phyloP scores from a whole-genome alignment of 1,140 invertebrate species.

The Dreissena rostriformis region DNA sequence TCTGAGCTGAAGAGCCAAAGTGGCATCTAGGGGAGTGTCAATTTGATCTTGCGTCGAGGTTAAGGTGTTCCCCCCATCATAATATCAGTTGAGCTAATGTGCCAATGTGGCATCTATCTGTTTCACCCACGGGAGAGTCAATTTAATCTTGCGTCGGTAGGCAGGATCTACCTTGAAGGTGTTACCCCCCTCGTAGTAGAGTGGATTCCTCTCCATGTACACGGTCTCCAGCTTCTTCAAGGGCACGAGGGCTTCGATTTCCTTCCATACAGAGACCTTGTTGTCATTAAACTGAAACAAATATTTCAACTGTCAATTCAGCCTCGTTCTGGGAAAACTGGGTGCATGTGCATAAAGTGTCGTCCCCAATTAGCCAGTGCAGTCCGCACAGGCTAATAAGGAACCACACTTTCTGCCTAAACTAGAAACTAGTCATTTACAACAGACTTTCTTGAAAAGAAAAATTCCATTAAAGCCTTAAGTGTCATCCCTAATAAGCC shows the following conservation, averaged over 20 bases:
- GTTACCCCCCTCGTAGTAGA: slow-evolving; percentile 81
- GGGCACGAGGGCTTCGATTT: slow-evolving; percentile 88
- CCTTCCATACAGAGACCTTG: slow-evolving; percentile 92
- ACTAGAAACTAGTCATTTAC: no score
- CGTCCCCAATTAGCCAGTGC: no score
- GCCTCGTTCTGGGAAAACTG: not conserved
- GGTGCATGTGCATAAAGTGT: no score
- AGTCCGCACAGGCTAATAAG: no score
- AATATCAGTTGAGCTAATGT: slow-evolving; percentile 62
- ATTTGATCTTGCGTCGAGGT: slow-evolving; percentile 94
- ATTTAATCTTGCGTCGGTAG: slow-evolving; percentile 95
- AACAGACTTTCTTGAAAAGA: no score
- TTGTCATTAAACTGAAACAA: slow-evolving; percentile 95
- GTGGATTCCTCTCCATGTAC: slow-evolving; percentile 96
- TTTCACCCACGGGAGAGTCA: slow-evolving; percentile 91
- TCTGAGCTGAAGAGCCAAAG: slow-evolving; percentile 76
- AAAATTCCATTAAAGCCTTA: no score
- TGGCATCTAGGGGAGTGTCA: slow-evolving; percentile 96
- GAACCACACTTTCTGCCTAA: no score
- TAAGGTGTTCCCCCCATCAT: slow-evolving; percentile 46
- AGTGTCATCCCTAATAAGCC: no score
- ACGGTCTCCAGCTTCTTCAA: slow-evolving; percentile 93
- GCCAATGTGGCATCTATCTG: slow-evolving; percentile 95
- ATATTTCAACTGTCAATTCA: slow-evolving; percentile 2
- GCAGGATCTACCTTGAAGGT: slow-evolving; percentile 86